These are phyloP conservation scores for Patella caerulea DNA, from an alignment of 2,888 invertebrate genomes.

Conservation along the genomic window DNA sequence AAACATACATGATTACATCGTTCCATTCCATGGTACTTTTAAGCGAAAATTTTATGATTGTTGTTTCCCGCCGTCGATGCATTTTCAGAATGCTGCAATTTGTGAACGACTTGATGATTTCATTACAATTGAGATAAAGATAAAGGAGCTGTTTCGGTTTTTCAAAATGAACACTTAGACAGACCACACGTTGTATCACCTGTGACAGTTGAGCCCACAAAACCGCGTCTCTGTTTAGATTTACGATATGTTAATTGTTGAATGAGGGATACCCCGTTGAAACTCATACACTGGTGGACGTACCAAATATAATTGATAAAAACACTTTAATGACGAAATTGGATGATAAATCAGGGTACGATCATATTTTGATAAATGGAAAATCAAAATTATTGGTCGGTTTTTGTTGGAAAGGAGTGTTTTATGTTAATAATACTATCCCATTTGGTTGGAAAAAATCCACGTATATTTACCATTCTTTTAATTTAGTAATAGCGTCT, in stretches of 20 bases:
- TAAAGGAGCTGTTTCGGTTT: conserved; percentile 25
- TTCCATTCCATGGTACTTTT: conserved; percentile 31
- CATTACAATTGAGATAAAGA: conserved; percentile 16
- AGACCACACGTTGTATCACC: conserved; percentile 27
- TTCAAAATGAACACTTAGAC: conserved; percentile 23
- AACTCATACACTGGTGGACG: conserved; percentile 26
- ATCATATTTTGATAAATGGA: conserved; percentile 20
- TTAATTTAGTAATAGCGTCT: conserved; percentile 1
- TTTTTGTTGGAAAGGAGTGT: conserved; percentile 28
- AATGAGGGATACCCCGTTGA: conserved; percentile 28
- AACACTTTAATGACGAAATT: conserved; percentile 16
- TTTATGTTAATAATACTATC: conserved; percentile 26
- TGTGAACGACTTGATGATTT: conserved; percentile 17
- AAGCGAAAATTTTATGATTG: conserved; percentile 24
- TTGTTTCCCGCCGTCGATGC: conserved; percentile 15
- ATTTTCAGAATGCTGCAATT: conserved; percentile 18
- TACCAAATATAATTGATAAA: conserved; percentile 26
- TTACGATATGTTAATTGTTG: conserved; percentile 31
- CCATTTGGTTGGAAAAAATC: conserved; percentile 30
- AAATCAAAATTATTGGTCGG: conserved; percentile 27
- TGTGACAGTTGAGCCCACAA: conserved; percentile 31
- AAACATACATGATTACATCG: conserved; percentile 8
- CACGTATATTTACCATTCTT: neutral
- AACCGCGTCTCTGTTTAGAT: conserved; percentile 34
- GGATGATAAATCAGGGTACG: conserved; percentile 37